These are phyloP conservation scores for Megalopta genalis DNA, from an alignment of 1,140 invertebrate genomes.

Conservation along the genomic window DNA sequence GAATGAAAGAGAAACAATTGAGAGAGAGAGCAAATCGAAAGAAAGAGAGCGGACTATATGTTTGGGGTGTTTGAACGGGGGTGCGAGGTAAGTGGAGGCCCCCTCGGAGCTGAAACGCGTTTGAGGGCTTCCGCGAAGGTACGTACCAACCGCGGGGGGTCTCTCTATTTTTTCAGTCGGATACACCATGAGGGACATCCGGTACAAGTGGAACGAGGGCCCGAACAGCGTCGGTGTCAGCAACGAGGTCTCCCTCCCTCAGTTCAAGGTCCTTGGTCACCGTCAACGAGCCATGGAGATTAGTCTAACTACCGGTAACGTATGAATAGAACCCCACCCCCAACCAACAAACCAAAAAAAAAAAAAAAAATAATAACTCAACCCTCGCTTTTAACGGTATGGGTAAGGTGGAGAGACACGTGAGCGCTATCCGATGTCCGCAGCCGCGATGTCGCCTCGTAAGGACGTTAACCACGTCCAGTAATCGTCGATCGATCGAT, in stretches of 20 bases:
- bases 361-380: conserved; percentile 37
- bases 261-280: conserved; percentile 96
- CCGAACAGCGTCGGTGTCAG: conserved; percentile 95
- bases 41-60: conserved; percentile 51
- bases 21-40: conserved; percentile 31
- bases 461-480: conserved; percentile 32
- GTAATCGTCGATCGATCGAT: conserved; percentile 63
- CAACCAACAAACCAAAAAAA: conserved; percentile 57
- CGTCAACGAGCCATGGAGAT: conserved; percentile 94
- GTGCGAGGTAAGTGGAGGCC: conserved; percentile 80
- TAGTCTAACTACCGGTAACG: conserved; percentile 94
- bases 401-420: conserved; percentile 66
- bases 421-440: conserved; percentile 65
- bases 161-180: conserved; percentile 91
- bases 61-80: conserved; percentile 58
- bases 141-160: conserved; percentile 85
- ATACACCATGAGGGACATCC: conserved; percentile 98
- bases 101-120: conserved; percentile 70
- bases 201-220: conserved; percentile 96
- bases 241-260: conserved; percentile 95
- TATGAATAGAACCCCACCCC: conserved; percentile 72
- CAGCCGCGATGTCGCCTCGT: conserved; percentile 55
- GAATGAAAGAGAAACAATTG: conserved; percentile 20
- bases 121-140: conserved; percentile 78
- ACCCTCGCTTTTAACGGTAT: conserved; percentile 61